A percentile compares a stretch with the other conserved stretches of the same genome.
Evolutionary conservation across 2,113 vertebrate genomes (phyloP).

Genomic region (Entomyzon cyanotis): DNA sequence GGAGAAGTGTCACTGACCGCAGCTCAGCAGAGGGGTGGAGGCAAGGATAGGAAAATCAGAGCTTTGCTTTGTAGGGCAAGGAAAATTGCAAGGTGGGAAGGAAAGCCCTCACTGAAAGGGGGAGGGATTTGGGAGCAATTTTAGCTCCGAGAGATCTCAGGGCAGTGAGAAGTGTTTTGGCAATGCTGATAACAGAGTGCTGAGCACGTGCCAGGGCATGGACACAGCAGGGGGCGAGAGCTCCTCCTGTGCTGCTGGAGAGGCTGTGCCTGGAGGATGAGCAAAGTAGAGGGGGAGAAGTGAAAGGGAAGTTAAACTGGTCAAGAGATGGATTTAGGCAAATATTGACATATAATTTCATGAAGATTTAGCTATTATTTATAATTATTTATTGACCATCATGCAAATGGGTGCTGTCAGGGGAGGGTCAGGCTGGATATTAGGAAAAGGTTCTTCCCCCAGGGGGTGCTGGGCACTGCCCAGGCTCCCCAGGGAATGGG

Average conservation of each 20-base stretch:
- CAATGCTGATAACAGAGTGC: accelerated
- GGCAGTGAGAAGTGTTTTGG: background rate
- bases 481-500: background rate
- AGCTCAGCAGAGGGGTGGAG: background rate
- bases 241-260: background rate
- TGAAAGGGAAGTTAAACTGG: background rate
- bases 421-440: background rate
- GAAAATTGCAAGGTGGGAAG: background rate
- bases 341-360: background rate
- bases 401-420: background rate
- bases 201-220: accelerated
- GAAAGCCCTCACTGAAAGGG: background rate
- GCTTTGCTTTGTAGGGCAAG: background rate
- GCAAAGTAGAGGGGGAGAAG: background rate
- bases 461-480: background rate
- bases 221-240: background rate
- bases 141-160: background rate
- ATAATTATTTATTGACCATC: background rate
- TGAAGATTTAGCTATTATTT: background rate
- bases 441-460: background rate
- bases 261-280: background rate
- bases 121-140: background rate
- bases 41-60: background rate
- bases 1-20: background rate
- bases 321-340: background rate